Base-by-base conservation (phyloP, 2,797 vertebrate genomes). In the Enteromius paludinosus region DNA sequence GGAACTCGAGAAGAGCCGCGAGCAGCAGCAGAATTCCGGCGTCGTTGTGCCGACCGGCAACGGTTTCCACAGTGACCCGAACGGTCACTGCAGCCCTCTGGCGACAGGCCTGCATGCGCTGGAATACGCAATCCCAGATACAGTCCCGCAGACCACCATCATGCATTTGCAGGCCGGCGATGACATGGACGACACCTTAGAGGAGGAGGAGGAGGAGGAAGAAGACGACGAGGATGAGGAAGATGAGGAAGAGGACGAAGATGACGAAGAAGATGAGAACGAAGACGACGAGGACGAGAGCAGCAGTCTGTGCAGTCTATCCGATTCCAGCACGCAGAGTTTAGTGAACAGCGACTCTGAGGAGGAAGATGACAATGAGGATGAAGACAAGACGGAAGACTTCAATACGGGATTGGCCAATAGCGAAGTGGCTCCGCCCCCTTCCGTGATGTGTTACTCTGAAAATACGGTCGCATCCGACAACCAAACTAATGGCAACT, bases 271-370 rank as follows among this genome's bases (percentile, higher is more conserved):
- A 0, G 91, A 94, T 1, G 89, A 94, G 0, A 87, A 94, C 0
- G 92, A 94, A 0, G 94, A 95, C 0, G 94, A 95, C 0, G 94
- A 95, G n/a, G 95, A 95, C 52, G 98, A 99, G 5, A 97, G 97
- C n/a, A 98, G 97, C 93, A 99, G 98, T 66, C 94, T 98, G 84
- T 99, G 97, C 91, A 99, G 97, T 11, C 94, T 97, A 85, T 99
- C 97, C 0, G 98, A 99, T 91, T 99, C 97, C 43, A 99, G 98
- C 93, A 97, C 97, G 0, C 98, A 99, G 88, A 99, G 97, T 91
- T 93, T 99, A 88, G 97, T 96, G 0, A 97, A 97, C 86, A 99
- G 97, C 14, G 97, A 99, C 90, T 97, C 97, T 0, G 97, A 98
- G 79, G 97, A 98, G 1, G 97, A 98, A 23, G 95, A 95, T 0